Conservation (phyloP, 1,140 invertebrate genomes). For the Helicoverpa zea region DNA sequence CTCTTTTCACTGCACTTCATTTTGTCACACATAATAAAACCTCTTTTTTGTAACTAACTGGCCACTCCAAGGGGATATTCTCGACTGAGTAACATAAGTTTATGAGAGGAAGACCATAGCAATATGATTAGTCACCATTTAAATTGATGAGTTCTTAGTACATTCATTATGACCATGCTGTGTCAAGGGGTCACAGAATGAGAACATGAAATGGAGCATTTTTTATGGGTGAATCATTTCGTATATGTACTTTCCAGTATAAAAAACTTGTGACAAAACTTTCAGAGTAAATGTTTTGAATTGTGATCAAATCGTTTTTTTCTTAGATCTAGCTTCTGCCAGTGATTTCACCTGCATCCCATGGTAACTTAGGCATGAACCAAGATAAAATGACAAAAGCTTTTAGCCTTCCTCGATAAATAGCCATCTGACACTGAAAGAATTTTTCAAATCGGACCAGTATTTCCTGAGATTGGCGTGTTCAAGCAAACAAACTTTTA, state of each 20-base stretch:
- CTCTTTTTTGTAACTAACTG: not conserved
- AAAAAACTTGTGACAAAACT: not conserved
- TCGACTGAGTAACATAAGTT: constrained; percentile 14
- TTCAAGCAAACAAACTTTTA: too few species aligned
- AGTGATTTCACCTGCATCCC: too few species aligned
- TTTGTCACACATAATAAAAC: not conserved
- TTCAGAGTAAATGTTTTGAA: too few species aligned
- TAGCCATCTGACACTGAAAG: too few species aligned
- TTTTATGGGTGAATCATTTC: constrained; percentile 30
- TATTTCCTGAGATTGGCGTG: too few species aligned
- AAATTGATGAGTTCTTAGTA: constrained; percentile 30
- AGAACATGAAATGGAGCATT: not conserved
- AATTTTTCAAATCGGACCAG: too few species aligned
- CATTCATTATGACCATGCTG: constrained; percentile 16
- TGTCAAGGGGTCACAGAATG: constrained; percentile 7
- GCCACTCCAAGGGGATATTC: not conserved
- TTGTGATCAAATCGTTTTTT: too few species aligned
- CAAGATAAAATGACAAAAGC: too few species aligned
- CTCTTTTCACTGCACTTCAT: constrained; percentile 42
- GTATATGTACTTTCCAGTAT: not conserved
- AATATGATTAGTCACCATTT: constrained; percentile 15
- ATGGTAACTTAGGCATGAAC: too few species aligned
- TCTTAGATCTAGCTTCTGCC: too few species aligned
- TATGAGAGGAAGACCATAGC: not conserved
- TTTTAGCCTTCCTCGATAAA: too few species aligned